Evolutionary conservation across 2,797 vertebrate species (phyloP), one percentile per base, ranked within the genome.

Genomic region (Perodicticus potto): DNA sequence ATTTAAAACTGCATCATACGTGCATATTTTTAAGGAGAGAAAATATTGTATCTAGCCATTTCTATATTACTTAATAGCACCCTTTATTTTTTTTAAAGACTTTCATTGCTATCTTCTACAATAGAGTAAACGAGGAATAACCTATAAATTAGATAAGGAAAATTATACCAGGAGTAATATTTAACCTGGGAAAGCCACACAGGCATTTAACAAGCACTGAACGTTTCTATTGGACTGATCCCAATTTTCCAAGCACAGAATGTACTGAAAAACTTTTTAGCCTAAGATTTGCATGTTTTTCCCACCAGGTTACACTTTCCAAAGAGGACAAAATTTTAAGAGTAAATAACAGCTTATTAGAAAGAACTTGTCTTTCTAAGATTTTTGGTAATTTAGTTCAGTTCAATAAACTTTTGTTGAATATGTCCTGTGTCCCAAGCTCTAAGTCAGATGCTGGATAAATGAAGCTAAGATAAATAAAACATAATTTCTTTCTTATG

Each of bases 301-400:
- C 32, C 90, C 70, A 89, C 29, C 7, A 57, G 53, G 63, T 89
- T 78, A 91, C 74, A 93, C 11, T 57, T 96, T 93, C 29, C 70
- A 86, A 93, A 97, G 59, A 49, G 88, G 73, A 69, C 78, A 84
- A 49, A 94, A 77, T 72, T 94, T 82, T 85, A 77, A 91, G 45
- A 63, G 37, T 82, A 22, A 87, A 88, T 92, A 25, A 25, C 1
- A 87, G 23, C n/a, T 94, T 20, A 73, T 70, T 83, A 80, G 73
- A n/a, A 83, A 92, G 20, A 81, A 23, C 7, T 92, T 23, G 17
- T 65, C 91, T 88, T 95, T 88, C 61, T 93, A 45, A 73, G 63
- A 91, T 81, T 81, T 74, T 88, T 27, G 69, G 43, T 67, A 67
- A 69, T 82, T 81, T 90, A 87, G 40, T 81, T 72, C 14, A 20